phyloP scores from a whole-genome alignment of 1,140 invertebrate genomes.

The Bicyclus anynana region DNA sequence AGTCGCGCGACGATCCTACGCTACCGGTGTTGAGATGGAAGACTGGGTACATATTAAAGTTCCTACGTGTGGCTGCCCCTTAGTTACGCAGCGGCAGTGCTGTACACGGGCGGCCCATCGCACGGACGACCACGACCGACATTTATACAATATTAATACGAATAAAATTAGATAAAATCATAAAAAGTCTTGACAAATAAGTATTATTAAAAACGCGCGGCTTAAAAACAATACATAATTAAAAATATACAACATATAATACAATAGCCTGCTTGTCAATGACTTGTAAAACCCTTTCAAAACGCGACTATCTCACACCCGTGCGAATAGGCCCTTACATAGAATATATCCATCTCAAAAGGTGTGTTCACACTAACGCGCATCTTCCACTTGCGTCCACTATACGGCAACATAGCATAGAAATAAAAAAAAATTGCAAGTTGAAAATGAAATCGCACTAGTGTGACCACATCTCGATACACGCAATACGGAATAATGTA shows the following conservation, averaged over 20 bases:
- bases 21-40: slow-evolving; percentile 54
- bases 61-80: slow-evolving; percentile 33
- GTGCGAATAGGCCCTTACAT: not conserved
- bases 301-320: not conserved
- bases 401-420: too few relatives aligned
- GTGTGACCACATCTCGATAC: not conserved
- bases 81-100: slow-evolving; percentile 40
- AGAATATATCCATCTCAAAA: slow-evolving; percentile 13
- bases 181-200: too few relatives aligned
- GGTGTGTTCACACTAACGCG: too few relatives aligned
- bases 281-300: too few relatives aligned
- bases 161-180: too few relatives aligned
- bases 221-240: too few relatives aligned
- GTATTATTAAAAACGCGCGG: too few relatives aligned
- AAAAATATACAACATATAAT: too few relatives aligned
- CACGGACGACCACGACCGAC: not conserved
- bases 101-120: not conserved
- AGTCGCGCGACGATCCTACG: slow-evolving; percentile 38
- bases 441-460: not conserved
- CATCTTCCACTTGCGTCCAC: not conserved
- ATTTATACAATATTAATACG: too few relatives aligned
- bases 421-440: too few relatives aligned
- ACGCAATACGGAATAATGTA: not conserved
- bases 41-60: slow-evolving; percentile 40
- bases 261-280: too few relatives aligned